Conservation (phyloP, 2,888 invertebrate genomes). For the Cyrtodaria siliqua region DNA sequence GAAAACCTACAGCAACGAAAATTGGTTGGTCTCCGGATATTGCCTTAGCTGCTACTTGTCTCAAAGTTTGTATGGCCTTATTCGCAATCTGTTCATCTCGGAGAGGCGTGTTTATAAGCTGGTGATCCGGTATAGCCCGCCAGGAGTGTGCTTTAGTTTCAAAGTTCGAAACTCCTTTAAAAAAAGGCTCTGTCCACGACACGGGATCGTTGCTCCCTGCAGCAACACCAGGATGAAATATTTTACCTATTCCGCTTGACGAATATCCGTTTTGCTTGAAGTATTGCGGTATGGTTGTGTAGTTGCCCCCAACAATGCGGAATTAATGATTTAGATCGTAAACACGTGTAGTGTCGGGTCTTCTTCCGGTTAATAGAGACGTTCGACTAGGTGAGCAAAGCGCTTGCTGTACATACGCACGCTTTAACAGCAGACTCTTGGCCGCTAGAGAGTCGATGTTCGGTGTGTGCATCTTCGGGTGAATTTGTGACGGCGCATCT, state of each 20-base stretch:
- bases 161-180: conserved; percentile 11
- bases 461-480: conserved; percentile 68
- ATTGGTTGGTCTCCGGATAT: conserved; percentile 87
- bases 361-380: conserved; percentile 63
- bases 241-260: conserved; percentile 55
- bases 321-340: conserved; percentile 53
- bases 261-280: not conserved
- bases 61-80: conserved; percentile 89
- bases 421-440: conserved; percentile 29
- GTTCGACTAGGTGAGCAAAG: conserved; percentile 41
- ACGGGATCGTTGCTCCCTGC: conserved; percentile 60
- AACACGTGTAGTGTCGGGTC: conserved; percentile 67
- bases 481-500: conserved; percentile 64
- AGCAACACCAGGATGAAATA: conserved; percentile 48
- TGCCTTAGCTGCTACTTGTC: conserved; percentile 64
- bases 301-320: conserved; percentile 57
- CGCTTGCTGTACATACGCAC: conserved; percentile 38
- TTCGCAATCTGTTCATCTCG: conserved; percentile 92
- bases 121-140: conserved; percentile 50
- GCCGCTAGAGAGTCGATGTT: conserved; percentile 68
- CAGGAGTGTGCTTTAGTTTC: conserved; percentile 89
- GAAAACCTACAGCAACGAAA: conserved; percentile 94
- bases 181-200: conserved; percentile 68
- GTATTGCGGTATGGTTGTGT: conserved; percentile 60
- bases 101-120: conserved; percentile 88